Conservation (phyloP, 2,888 invertebrate species). For the Molanna angustata region DNA sequence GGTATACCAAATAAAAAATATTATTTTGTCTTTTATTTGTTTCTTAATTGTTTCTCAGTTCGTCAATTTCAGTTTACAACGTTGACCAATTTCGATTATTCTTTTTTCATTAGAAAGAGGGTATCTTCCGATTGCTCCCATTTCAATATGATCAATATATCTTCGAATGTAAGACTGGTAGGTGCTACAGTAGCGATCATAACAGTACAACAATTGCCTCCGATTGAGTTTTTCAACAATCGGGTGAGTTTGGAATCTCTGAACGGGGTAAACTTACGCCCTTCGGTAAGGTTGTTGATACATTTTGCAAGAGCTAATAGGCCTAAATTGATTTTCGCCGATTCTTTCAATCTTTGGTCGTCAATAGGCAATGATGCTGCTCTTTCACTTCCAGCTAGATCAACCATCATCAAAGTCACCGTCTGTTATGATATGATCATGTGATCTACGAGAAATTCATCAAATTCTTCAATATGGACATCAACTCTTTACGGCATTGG, state of each 20-base stretch:
- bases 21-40: too few relatives aligned
- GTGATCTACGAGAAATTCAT: too few relatives aligned
- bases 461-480: too few relatives aligned
- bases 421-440: too few relatives aligned
- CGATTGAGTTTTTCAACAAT: conserved; percentile 1
- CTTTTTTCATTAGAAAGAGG: too few relatives aligned
- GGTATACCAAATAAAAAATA: too few relatives aligned
- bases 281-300: neutral
- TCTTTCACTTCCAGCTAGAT: conserved; percentile 8
- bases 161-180: conserved; percentile 6
- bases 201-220: conserved; percentile 5
- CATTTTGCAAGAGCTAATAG: conserved; percentile 8
- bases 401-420: conserved; percentile 7
- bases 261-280: neutral
- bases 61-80: too few relatives aligned
- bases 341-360: conserved; percentile 1
- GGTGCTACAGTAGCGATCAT: conserved; percentile 6
- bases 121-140: too few relatives aligned
- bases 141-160: too few relatives aligned
- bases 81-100: too few relatives aligned
- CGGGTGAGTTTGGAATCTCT: conserved; percentile 13
- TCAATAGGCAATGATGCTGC: neutral
- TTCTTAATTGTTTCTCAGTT: too few relatives aligned
- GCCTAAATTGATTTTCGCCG: conserved; percentile 3
- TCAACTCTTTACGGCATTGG: too few relatives aligned